Conservation (phyloP, 2,113 vertebrate genomes). For the Saguinus midas region DNA sequence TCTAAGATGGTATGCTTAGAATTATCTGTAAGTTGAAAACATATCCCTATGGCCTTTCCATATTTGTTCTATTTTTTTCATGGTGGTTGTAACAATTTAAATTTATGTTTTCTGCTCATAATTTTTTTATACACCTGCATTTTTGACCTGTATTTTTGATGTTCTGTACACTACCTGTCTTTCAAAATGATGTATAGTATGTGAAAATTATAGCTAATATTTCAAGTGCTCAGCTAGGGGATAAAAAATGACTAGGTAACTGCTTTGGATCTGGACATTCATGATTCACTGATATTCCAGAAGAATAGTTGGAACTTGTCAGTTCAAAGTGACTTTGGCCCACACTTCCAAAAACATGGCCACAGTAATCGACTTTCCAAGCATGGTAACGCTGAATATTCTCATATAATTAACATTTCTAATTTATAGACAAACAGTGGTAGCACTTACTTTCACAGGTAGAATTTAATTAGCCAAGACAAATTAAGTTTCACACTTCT, state of each 20-base stretch:
- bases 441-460: slow-evolving; percentile 60
- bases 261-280: not conserved
- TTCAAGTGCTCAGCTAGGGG: not conserved
- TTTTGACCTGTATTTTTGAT: not conserved
- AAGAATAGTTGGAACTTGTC: slow-evolving; percentile 22
- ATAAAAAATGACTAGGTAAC: not conserved
- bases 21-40: not conserved
- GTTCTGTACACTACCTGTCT: not conserved
- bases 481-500: slow-evolving; percentile 59
- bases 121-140: not conserved
- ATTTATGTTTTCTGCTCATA: not conserved
- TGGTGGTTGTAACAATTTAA: not conserved
- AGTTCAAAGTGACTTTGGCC: slow-evolving; percentile 52
- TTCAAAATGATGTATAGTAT: not conserved
- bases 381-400: slow-evolving; percentile 56
- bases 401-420: slow-evolving; percentile 66
- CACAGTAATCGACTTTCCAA: slow-evolving; percentile 11
- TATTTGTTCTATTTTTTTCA: not conserved
- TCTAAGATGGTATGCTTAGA: not conserved
- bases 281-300: not conserved
- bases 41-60: not conserved
- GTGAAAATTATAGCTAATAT: not conserved
- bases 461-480: slow-evolving; percentile 70
- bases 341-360: slow-evolving; percentile 34
- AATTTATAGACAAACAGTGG: slow-evolving; percentile 49